Evolutionary conservation across 2,113 vertebrate genomes (phyloP).

Genomic region (Cepphus grylle): DNA sequence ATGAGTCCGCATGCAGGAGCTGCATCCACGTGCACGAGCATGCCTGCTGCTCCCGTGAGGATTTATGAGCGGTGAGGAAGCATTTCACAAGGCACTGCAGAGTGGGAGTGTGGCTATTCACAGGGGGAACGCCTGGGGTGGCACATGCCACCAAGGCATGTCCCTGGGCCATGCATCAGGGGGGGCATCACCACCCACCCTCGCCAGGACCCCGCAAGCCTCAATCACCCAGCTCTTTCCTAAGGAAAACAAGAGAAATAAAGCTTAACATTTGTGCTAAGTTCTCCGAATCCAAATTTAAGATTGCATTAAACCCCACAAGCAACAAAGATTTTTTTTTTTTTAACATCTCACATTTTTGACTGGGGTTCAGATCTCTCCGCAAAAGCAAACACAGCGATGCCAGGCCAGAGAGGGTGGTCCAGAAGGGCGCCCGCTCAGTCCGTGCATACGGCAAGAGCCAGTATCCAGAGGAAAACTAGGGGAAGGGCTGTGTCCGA

Average conservation of each 20-base stretch:
- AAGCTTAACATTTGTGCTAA: rapidly evolving
- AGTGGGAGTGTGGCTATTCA: rapidly evolving
- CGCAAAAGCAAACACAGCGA: rapidly evolving
- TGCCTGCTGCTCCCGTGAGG: not conserved
- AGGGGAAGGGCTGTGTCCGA: rapidly evolving
- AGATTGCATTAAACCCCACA: not conserved
- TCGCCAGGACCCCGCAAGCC: not conserved
- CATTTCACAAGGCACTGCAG: not conserved
- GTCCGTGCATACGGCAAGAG: not conserved
- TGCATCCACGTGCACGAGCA: not conserved
- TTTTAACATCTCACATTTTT: not conserved
- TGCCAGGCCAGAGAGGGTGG: too few relatives aligned
- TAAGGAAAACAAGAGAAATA: not conserved
- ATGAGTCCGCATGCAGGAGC: not conserved
- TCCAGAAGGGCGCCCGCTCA: not conserved
- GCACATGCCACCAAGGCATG: rapidly evolving
- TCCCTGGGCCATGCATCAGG: rapidly evolving
- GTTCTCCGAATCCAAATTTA: not conserved
- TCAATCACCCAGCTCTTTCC: rapidly evolving
- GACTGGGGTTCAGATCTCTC: not conserved
- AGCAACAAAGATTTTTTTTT: not conserved
- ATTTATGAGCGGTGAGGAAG: not conserved
- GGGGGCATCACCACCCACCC: not conserved
- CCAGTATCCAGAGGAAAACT: rapidly evolving
- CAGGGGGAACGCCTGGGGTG: too few relatives aligned